Evolutionary conservation across 2,888 invertebrate species (phyloP).

Genomic region (Cheilosia scutellata): DNA sequence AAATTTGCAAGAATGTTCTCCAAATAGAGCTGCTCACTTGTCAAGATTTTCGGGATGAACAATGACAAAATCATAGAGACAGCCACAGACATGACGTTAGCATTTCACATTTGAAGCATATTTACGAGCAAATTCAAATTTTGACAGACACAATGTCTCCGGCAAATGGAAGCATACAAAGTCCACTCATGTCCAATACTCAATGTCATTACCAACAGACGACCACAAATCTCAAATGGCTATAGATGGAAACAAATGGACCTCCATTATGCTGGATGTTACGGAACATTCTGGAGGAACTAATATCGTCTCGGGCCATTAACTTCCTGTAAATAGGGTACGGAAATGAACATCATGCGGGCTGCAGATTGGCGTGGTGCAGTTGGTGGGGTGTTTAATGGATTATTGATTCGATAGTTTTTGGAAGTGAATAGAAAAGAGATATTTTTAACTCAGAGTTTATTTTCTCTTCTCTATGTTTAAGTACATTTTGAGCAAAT

Average conservation of each 20-base stretch:
- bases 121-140: too few relatives aligned
- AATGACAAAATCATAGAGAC: too few relatives aligned
- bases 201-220: not conserved
- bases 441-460: too few relatives aligned
- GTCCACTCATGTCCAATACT: not conserved
- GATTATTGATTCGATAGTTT: not conserved
- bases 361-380: not conserved
- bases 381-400: not conserved
- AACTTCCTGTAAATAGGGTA: not conserved
- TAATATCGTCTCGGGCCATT: not conserved
- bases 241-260: not conserved
- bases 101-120: too few relatives aligned
- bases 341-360: slow-evolving; percentile 1
- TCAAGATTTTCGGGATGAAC: too few relatives aligned
- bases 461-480: too few relatives aligned
- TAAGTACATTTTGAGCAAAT: too few relatives aligned
- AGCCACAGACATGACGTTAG: too few relatives aligned
- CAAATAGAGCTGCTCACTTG: too few relatives aligned
- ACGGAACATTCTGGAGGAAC: not conserved
- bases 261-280: not conserved
- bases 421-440: not conserved
- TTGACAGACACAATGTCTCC: too few relatives aligned
- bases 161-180: too few relatives aligned
- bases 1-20: too few relatives aligned
- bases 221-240: not conserved